A percentile compares a stretch with the other conserved stretches of the same genome.
phyloP scores from a whole-genome alignment of 1,140 invertebrate species.

The Drosophila melanica region DNA sequence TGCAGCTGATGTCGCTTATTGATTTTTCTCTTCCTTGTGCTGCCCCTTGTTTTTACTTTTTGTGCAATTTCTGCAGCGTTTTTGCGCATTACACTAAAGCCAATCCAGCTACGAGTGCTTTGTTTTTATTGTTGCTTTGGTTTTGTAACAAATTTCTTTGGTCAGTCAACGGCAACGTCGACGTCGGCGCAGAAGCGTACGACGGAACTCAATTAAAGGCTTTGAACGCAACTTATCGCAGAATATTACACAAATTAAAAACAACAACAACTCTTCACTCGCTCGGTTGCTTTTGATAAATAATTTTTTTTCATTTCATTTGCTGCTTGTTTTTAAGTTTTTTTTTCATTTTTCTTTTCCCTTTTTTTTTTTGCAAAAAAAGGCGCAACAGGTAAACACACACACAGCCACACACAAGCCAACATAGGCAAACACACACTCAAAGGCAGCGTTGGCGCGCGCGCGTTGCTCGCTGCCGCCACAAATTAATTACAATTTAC shows the following conservation, averaged over 20 bases:
- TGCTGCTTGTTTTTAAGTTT: constrained; percentile 20
- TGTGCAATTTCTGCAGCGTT: constrained; percentile 16
- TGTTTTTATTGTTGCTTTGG: constrained; percentile 40
- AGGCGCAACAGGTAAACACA: constrained; percentile 56
- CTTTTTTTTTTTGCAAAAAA: constrained; percentile 37
- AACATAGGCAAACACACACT: constrained; percentile 18
- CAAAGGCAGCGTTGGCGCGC: constrained; percentile 45
- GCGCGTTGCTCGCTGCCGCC: constrained; percentile 37
- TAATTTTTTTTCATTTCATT: constrained; percentile 2
- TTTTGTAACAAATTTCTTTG: constrained; percentile 44
- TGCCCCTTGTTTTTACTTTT: constrained; percentile 10
- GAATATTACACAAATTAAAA: constrained; percentile 35
- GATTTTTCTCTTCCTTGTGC: constrained; percentile 48
- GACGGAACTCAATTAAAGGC: constrained; percentile 55
- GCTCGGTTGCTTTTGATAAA: constrained; percentile 12
- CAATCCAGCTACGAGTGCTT: constrained; percentile 16
- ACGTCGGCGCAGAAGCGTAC: constrained; percentile 25
- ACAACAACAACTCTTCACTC: constrained; percentile 10
- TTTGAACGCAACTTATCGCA: constrained; percentile 66
- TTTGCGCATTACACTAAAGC: constrained; percentile 42
- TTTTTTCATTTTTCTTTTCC: neutral
- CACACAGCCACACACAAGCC: constrained; percentile 5
- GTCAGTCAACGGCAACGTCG: constrained; percentile 23
- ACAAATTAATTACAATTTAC: constrained; percentile 34
- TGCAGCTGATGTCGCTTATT: constrained; percentile 56